Evolutionary conservation across 2,113 vertebrate species (phyloP).

Genomic region (Lycaon pictus): DNA sequence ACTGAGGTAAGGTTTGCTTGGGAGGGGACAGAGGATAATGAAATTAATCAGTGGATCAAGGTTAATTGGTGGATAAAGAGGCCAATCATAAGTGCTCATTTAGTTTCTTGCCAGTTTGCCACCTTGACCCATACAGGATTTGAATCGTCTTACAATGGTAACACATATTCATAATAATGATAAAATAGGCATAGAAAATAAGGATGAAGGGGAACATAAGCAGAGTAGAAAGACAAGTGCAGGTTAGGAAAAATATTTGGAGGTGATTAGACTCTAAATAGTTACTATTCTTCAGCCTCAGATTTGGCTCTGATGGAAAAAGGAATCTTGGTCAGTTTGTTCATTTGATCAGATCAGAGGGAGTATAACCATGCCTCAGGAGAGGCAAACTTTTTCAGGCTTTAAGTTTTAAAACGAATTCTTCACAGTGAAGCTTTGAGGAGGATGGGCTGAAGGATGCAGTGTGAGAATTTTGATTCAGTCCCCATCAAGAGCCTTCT

Average conservation of each 20-base stretch:
- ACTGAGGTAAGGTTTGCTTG: neutral
- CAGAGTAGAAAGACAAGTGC: neutral
- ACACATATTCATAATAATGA: neutral
- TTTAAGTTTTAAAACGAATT: constrained; percentile 35
- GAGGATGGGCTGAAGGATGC: neutral
- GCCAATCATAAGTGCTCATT: neutral
- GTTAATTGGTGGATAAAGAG: neutral
- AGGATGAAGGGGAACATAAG: neutral
- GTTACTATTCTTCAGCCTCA: neutral
- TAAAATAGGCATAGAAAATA: constrained; percentile 17
- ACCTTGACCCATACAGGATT: neutral
- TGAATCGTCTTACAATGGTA: neutral
- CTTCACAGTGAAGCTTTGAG: neutral
- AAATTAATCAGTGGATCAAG: neutral
- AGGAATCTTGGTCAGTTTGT: neutral
- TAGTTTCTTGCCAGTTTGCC: constrained; percentile 16
- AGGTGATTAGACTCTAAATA: neutral
- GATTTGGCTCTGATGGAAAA: constrained; percentile 26
- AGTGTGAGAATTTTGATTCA: neutral
- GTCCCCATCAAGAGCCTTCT: neutral
- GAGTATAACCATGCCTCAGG: neutral
- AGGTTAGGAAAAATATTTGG: neutral
- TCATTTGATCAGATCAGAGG: constrained; percentile 27
- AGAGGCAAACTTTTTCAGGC: neutral
- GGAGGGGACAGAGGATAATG: neutral